These are phyloP conservation scores for Polypterus bichir DNA, from an alignment of 2,113 vertebrate species.

Conservation along the genomic window DNA sequence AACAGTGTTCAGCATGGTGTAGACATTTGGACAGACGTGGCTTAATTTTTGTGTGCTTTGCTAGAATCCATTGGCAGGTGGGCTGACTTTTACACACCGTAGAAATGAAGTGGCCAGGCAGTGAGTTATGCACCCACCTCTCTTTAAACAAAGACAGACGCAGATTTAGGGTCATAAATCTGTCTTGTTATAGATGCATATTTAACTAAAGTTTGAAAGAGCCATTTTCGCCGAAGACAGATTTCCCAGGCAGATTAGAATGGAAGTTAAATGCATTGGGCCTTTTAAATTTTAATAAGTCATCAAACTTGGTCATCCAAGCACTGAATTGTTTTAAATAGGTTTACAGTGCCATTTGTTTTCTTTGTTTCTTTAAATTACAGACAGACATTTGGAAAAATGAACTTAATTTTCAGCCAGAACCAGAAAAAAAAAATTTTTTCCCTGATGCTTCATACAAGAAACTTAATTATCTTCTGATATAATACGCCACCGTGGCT, in stretches of 20 bases:
- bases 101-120: background rate
- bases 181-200: conserved; percentile 4
- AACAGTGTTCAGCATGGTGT: too few relatives aligned
- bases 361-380: background rate
- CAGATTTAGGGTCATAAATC: background rate
- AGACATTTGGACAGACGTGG: too few relatives aligned
- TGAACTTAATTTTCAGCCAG: conserved; percentile 9
- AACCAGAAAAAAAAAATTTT: conserved; percentile 14
- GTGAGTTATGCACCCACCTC: background rate
- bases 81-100: too few relatives aligned
- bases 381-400: background rate
- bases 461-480: background rate
- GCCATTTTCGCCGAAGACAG: conserved; percentile 38
- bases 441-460: conserved; percentile 15
- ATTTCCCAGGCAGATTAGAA: conserved; percentile 24
- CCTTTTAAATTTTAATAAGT: conserved; percentile 47
- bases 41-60: too few relatives aligned
- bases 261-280: conserved; percentile 33
- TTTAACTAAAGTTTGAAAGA: conserved; percentile 38
- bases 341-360: background rate
- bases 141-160: conserved; percentile 2
- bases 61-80: too few relatives aligned
- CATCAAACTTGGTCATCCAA: conserved; percentile 26
- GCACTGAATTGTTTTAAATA: conserved; percentile 16
- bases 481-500: too few relatives aligned